Base-by-base conservation (phyloP, 2,113 vertebrate genomes). In the Aegithalos caudatus region DNA sequence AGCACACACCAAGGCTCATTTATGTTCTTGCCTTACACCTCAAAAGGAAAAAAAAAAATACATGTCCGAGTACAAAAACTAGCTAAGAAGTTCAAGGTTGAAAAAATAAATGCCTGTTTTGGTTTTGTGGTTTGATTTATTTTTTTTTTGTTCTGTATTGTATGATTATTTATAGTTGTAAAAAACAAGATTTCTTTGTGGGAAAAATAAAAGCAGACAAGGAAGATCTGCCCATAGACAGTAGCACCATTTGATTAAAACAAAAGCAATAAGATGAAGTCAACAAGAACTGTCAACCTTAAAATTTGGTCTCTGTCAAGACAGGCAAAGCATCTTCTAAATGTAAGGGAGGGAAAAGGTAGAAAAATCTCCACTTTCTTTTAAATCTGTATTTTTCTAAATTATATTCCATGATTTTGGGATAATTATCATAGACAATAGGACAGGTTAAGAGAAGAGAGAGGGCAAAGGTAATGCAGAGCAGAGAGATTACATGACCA, bases 1-100 rank as follows among this genome's bases (percentile, higher is more conserved):
- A 98, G 97, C 97, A 98, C 97, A 98, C 97, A 98, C 92, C 92
- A 97, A 96, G 92, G 97, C 98, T 98, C 98, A 98, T 98, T 99
- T 98, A 98, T 11, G 92, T 96, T 97, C 97, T 97, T 61, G 42
- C 58, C 70, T 92, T 93, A 37, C 5, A 83, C 27, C 69, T 93
- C 72, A 86, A 81, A 92, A 92, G 79, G 58, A 35, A 86, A 79
- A 83, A 81, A 81, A 86, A 88, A 76, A 56, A 64, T 15, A 81
- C 38, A 85, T 86, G 80, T 64, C 67, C 5, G 44, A 95, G 97
- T 96, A 98, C 97, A 98, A 97, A 97, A 95, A 85, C 4, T 6
- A 28, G 96, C 96, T 98, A 94, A 50, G 74, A 22, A 94, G 66
- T 50, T 94, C 73, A 97, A 97, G 50, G 77, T 90, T 85, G 48